phyloP scores from a whole-genome alignment of 2,113 vertebrate species.

The Drymodes brunneopygia region DNA sequence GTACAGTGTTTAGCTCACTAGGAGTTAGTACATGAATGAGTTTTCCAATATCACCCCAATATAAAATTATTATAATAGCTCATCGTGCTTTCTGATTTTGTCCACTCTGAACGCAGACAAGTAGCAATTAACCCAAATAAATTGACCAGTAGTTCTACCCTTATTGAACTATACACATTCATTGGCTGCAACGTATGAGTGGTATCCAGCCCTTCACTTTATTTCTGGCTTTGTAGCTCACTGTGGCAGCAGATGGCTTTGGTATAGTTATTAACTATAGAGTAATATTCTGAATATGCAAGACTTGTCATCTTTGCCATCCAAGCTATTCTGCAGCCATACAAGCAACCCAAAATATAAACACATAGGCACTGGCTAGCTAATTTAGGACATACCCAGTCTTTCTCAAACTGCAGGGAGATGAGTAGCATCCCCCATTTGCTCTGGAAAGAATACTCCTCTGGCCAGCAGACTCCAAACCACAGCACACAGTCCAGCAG shows the following conservation, averaged over 20 bases:
- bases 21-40: background rate
- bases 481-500: background rate
- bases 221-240: background rate
- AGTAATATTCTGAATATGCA: background rate
- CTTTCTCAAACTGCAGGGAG: constrained; percentile 43
- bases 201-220: background rate
- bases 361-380: background rate
- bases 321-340: background rate
- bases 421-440: constrained; percentile 6
- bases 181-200: background rate
- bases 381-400: constrained; percentile 45
- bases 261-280: background rate
- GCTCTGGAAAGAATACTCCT: background rate
- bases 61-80: background rate
- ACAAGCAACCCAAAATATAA: background rate
- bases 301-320: background rate
- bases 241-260: background rate
- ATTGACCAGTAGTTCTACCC: background rate
- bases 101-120: background rate
- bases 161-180: background rate
- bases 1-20: background rate
- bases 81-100: background rate
- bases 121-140: background rate
- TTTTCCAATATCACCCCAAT: background rate
- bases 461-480: background rate